phyloP scores from a whole-genome alignment of 1,140 invertebrate species.

The Lepidurus apus region DNA sequence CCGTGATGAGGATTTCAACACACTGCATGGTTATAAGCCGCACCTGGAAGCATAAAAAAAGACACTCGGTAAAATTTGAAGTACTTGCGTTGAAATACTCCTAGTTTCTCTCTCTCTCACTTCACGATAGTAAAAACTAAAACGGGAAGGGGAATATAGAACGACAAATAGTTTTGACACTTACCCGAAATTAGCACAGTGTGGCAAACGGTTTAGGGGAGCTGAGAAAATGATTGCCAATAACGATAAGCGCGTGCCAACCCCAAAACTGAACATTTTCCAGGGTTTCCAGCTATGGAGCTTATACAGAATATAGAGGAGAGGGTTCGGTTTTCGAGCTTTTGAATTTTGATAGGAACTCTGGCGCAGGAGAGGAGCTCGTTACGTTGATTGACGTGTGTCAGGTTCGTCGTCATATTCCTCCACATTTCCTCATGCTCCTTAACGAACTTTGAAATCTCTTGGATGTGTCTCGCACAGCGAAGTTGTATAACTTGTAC shows the following conservation, averaged over 20 bases:
- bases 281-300: no score
- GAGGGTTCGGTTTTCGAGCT: background rate
- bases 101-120: no score
- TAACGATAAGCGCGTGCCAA: constrained; percentile 8
- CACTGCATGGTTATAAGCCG: background rate
- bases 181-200: background rate
- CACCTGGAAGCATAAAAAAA: background rate
- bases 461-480: no score
- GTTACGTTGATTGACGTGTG: constrained; percentile 14
- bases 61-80: background rate
- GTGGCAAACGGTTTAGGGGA: background rate
- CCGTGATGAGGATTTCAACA: background rate
- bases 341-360: constrained; percentile 6
- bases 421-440: background rate
- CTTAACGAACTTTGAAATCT: constrained; percentile 4
- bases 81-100: no score
- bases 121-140: no score
- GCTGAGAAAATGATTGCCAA: background rate
- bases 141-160: background rate
- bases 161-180: background rate
- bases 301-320: no score
- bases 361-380: background rate
- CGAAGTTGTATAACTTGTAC: no score
- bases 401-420: background rate
- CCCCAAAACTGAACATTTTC: no score